phyloP scores from a whole-genome alignment of 2,113 vertebrate species.

The Oenanthe oenanthe region DNA sequence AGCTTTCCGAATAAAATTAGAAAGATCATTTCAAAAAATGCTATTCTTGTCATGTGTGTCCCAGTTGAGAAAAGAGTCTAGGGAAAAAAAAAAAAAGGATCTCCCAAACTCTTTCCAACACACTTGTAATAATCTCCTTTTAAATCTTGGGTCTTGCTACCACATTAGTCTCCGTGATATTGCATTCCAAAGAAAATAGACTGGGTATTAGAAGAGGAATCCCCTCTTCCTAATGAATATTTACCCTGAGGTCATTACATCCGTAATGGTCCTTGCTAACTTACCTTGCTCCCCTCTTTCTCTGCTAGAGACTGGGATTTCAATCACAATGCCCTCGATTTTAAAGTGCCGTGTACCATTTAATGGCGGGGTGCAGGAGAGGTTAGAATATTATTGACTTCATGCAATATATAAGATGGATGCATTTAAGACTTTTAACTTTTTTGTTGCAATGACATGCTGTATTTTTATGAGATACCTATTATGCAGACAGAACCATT shows the following conservation, averaged over 20 bases:
- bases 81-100: neutral
- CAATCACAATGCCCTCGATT: conserved; percentile 60
- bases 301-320: conserved; percentile 45
- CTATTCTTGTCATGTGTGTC: neutral
- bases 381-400: conserved; percentile 68
- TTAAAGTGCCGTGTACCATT: conserved; percentile 54
- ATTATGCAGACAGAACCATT: conserved; percentile 69
- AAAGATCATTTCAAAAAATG: neutral
- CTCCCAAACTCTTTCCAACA: neutral
- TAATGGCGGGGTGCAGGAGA: conserved; percentile 49
- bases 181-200: conserved; percentile 66
- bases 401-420: conserved; percentile 51
- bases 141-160: conserved; percentile 15
- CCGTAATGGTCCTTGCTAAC: conserved; percentile 63
- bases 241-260: conserved; percentile 74
- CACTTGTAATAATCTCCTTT: conserved; percentile 21
- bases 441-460: conserved; percentile 60
- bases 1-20: neutral
- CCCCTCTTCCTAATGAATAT: conserved; percentile 80
- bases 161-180: conserved; percentile 1
- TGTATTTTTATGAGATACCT: conserved; percentile 68
- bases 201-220: conserved; percentile 64
- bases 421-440: conserved; percentile 65
- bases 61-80: neutral
- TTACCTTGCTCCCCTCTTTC: conserved; percentile 69